These are phyloP conservation scores for Teleogryllus oceanicus DNA, from an alignment of 2,888 invertebrate species.

Conservation along the genomic window DNA sequence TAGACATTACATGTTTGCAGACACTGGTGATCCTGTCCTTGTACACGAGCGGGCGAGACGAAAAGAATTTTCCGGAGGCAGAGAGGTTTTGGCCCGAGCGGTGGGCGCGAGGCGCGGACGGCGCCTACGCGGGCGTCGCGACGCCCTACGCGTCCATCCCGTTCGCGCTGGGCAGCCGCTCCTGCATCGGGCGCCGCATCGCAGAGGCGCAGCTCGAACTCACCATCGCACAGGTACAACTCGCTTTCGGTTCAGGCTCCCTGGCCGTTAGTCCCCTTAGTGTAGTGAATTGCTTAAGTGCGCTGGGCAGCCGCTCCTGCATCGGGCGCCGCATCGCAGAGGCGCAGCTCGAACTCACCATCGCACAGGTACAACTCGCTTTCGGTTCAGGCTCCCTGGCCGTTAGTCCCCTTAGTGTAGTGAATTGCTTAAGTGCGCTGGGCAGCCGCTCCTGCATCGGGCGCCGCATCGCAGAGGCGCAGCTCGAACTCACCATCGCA, in stretches of 20 bases:
- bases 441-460: not conserved
- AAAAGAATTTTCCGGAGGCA: not conserved
- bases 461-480: not conserved
- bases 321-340: not conserved
- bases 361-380: not conserved
- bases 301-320: not conserved
- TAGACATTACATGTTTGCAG: not conserved
- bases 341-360: not conserved
- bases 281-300: not conserved
- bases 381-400: not conserved
- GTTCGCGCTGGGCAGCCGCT: not conserved
- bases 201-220: not conserved
- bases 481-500: not conserved
- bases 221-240: not conserved
- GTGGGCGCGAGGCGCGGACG: not conserved
- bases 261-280: too few species aligned
- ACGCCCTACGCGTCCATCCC: not conserved
- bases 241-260: not conserved
- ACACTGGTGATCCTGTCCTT: not conserved
- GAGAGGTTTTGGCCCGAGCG: not conserved
- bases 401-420: too few species aligned
- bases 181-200: not conserved
- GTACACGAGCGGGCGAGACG: not conserved
- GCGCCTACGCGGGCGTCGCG: not conserved
- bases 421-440: not conserved